Conservation (phyloP, 1,140 invertebrate genomes). For the Mycetomoellerius zeteki region DNA sequence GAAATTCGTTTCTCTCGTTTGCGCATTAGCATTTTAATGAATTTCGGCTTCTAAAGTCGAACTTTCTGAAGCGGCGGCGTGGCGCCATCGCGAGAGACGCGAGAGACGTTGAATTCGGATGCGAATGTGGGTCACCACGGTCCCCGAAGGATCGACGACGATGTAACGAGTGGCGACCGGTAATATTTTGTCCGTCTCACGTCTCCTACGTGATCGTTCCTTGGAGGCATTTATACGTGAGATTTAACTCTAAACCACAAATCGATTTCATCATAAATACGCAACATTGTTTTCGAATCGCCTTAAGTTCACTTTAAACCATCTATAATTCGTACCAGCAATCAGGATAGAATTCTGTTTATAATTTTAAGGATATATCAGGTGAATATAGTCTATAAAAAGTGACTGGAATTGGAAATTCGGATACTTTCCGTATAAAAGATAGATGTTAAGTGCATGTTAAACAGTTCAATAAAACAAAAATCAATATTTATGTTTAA, state of each 20-base stretch:
- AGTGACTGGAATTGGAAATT: too few species aligned
- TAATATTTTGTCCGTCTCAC: conserved; percentile 34
- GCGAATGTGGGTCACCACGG: conserved; percentile 40
- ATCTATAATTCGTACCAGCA: background rate
- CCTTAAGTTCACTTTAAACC: background rate
- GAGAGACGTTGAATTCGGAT: conserved; percentile 39
- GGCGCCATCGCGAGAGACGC: conserved; percentile 8
- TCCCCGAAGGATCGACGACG: conserved; percentile 11
- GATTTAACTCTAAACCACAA: background rate
- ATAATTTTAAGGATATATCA: background rate
- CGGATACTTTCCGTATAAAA: too few species aligned
- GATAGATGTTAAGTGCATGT: too few species aligned
- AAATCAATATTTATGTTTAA: too few species aligned
- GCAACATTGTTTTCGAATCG: background rate
- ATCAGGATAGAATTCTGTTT: background rate
- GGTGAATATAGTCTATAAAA: too few species aligned
- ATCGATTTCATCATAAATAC: conserved; percentile 20
- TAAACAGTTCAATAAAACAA: too few species aligned
- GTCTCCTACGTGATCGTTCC: background rate
- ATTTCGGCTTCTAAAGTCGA: conserved; percentile 62
- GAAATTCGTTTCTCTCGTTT: conserved; percentile 67
- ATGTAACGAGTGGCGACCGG: conserved; percentile 20
- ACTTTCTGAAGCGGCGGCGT: conserved; percentile 37
- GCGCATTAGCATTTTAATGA: conserved; percentile 68
- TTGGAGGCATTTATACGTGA: conserved; percentile 16